Percentiles rank a stretch among this genome's conserved stretches.
phyloP scores from a whole-genome alignment of 2,888 invertebrate genomes.

The Ischnura elegans region DNA sequence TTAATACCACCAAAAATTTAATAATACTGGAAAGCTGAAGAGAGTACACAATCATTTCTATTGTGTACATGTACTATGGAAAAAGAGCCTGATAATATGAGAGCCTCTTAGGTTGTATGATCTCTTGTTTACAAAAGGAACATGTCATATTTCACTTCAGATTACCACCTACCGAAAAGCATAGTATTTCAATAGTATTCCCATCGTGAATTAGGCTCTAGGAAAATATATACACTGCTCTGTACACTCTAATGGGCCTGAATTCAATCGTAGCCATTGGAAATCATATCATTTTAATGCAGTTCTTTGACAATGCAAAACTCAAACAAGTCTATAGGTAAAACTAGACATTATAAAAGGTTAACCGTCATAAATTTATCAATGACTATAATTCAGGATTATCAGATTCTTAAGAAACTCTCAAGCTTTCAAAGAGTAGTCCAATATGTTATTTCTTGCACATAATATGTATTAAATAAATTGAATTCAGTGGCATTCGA shows the following conservation, averaged over 20 bases:
- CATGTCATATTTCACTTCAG: not conserved
- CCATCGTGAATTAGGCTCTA: not conserved
- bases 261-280: not conserved
- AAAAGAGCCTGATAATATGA: conserved; percentile 46
- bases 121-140: not conserved
- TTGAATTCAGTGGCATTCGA: not conserved
- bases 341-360: no score
- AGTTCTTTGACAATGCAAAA: not conserved
- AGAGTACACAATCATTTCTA: not conserved
- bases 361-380: no score
- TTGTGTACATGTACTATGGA: not conserved
- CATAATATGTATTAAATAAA: not conserved
- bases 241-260: not conserved
- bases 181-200: not conserved
- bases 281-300: not conserved
- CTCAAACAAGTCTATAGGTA: no score
- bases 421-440: no score
- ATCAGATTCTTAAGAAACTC: no score
- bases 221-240: not conserved
- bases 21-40: not conserved
- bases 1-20: not conserved
- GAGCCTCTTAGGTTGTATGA: not conserved
- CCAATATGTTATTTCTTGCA: not conserved
- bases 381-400: not conserved
- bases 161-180: not conserved